phyloP scores from a whole-genome alignment of 2,888 invertebrate species.

The Glyphotaelius pellucidus region DNA sequence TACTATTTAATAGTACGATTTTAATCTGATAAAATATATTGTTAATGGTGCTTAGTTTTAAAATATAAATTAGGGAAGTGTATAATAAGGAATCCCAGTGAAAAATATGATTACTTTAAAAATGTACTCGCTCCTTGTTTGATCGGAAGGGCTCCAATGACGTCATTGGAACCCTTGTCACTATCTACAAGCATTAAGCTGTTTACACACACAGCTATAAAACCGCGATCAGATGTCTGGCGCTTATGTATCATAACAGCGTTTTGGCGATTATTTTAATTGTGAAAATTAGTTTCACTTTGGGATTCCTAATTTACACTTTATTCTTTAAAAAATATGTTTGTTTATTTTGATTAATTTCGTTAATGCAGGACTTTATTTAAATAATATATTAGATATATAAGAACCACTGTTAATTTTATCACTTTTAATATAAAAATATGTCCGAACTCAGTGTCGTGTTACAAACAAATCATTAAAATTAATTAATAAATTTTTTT shows the following conservation, averaged over 20 bases:
- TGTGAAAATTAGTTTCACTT: not conserved
- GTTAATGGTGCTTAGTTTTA: slow-evolving; percentile 24
- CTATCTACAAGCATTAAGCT: not conserved
- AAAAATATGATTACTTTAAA: not conserved
- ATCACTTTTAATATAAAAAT: slow-evolving; percentile 9
- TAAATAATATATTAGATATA: not conserved
- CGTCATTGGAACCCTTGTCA: not conserved
- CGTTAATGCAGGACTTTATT: not conserved
- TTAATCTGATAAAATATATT: not conserved
- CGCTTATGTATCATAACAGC: too few relatives aligned
- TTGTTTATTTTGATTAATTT: slow-evolving; percentile 6
- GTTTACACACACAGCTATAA: too few relatives aligned
- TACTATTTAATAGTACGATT: slow-evolving; percentile 25
- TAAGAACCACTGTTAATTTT: slow-evolving; percentile 15
- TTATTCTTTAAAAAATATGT: not conserved
- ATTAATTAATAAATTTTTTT: not conserved
- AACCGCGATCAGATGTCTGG: too few relatives aligned
- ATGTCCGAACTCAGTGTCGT: not conserved
- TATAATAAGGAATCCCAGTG: not conserved
- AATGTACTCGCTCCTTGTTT: not conserved
- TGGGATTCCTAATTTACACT: not conserved
- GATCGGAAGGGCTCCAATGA: not conserved
- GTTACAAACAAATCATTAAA: slow-evolving; percentile 10
- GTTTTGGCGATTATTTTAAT: too few relatives aligned
- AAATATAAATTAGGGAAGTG: not conserved